phyloP scores from a whole-genome alignment of 1,140 invertebrate genomes.

The Triops longicaudatus region DNA sequence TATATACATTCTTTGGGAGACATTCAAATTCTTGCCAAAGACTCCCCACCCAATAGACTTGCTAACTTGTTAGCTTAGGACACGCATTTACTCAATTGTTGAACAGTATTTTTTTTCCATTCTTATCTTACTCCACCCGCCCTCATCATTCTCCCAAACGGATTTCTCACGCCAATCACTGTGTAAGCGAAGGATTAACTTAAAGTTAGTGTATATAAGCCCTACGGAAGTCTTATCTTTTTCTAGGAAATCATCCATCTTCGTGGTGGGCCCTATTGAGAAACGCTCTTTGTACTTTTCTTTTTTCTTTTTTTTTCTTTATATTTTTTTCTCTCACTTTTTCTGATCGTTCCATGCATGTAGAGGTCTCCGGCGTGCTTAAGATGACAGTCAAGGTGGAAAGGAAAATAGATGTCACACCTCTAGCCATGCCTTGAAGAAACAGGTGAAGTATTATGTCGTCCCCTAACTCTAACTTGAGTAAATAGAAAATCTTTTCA shows the following conservation, averaged over 20 bases:
- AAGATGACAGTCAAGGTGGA: conserved; percentile 1
- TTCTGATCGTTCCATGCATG: neutral
- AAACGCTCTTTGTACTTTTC: neutral
- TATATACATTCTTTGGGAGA: neutral
- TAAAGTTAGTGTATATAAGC: neutral
- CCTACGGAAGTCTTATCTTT: neutral
- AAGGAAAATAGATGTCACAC: conserved; percentile 1
- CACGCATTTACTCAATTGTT: neutral
- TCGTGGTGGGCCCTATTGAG: conserved; percentile 9
- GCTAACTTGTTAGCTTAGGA: no score
- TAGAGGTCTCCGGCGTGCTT: neutral
- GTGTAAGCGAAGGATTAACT: neutral
- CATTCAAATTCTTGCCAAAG: no score
- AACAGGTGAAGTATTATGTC: conserved; percentile 5
- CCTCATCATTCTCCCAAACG: neutral
- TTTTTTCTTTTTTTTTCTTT: conserved; percentile 13
- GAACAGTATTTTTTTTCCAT: neutral
- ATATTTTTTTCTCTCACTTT: neutral
- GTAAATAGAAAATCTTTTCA: neutral
- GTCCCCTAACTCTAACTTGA: neutral
- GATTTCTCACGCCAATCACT: no score
- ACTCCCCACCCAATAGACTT: no score
- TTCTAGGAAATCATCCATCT: neutral
- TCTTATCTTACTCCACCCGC: neutral
- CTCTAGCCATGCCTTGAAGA: conserved; percentile 6